Evolutionary conservation across 2,888 invertebrate species (phyloP).

Genomic region (Cheilosia soror): DNA sequence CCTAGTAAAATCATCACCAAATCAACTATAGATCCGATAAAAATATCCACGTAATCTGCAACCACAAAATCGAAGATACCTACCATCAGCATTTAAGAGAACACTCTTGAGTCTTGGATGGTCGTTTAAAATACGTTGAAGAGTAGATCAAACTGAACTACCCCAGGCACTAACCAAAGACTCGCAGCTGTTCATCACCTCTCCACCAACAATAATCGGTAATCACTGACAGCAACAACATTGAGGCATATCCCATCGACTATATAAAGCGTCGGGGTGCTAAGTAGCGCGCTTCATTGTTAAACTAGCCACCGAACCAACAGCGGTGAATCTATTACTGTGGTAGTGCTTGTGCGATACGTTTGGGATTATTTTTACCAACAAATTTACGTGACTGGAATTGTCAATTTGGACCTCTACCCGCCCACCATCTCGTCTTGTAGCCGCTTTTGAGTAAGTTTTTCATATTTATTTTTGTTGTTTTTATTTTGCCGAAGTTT

Average conservation of each 20-base stretch:
- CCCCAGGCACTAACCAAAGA: not conserved
- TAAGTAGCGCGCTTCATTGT: slow-evolving; percentile 68
- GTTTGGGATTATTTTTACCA: slow-evolving; percentile 47
- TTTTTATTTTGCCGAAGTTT: not conserved
- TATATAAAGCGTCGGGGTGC: slow-evolving; percentile 67
- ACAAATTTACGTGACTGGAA: slow-evolving; percentile 62
- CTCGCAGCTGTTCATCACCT: slow-evolving; percentile 24
- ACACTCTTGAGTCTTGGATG: not conserved
- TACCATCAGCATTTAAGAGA: slow-evolving; percentile 52
- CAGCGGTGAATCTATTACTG: slow-evolving; percentile 30
- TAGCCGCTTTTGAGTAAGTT: slow-evolving; percentile 60
- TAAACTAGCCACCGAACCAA: slow-evolving; percentile 50
- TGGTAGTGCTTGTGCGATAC: slow-evolving; percentile 44
- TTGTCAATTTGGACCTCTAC: slow-evolving; percentile 31
- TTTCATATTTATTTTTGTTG: slow-evolving; percentile 1
- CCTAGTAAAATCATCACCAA: slow-evolving; percentile 17
- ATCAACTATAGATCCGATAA: slow-evolving; percentile 8
- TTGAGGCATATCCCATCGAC: slow-evolving; percentile 18
- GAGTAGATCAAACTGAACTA: slow-evolving; percentile 19
- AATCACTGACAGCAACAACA: slow-evolving; percentile 36
- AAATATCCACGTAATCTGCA: slow-evolving; percentile 31
- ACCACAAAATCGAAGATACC: slow-evolving; percentile 20
- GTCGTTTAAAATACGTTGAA: slow-evolving; percentile 20
- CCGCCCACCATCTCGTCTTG: not conserved
- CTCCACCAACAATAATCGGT: slow-evolving; percentile 4